Base-by-base conservation (phyloP, 1,140 invertebrate genomes). In the Ectropis grisescens region DNA sequence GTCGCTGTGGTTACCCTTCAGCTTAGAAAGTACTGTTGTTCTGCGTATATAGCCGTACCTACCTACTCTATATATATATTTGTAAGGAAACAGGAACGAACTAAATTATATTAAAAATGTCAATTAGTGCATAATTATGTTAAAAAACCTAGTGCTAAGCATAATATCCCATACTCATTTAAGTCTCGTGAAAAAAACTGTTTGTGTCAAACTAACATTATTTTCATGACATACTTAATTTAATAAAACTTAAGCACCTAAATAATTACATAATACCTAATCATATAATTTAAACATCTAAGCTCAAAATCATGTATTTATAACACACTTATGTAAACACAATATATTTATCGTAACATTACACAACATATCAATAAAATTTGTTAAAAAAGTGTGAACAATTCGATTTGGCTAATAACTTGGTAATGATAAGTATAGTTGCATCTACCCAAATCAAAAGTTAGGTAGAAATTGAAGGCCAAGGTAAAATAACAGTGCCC, bases 321-420 rank as follows among this genome's bases (percentile, higher is more conserved):
- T 50, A 62, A 62, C 49, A 67, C 58, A 60, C 50, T n/a, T n/a
- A n/a, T 54, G 35, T 45, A 51, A 45, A 49, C 50, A 46, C 43
- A 53, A 53, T 44, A 50, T 59, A 62, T 58, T 54, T 53, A 58
- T 58, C 48, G 41, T 57, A 66, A 61, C 50, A 59, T 41, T 52
- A 59, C 55, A 76, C 62, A 74, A 79, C 74, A 56, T 67, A 66
- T 62, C 64, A 57, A 79, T 79, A 79, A 76, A 79, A 74, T 76
- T 76, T 76, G 47, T 68, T 70, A 70, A 67, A 58, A 70, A 67
- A 52, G 61, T n/a, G 54, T 61, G 60, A 79, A 76, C 69, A 74
- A 79, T n/a, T 66, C 34, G 43, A 59, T 74, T 79, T 79, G 71
- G 74, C 74, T 76, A 72, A 69, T 70, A 68, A 54, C n/a, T 79